Conservation (phyloP, 2,113 vertebrate species). For the Muntiacus muntjak region DNA sequence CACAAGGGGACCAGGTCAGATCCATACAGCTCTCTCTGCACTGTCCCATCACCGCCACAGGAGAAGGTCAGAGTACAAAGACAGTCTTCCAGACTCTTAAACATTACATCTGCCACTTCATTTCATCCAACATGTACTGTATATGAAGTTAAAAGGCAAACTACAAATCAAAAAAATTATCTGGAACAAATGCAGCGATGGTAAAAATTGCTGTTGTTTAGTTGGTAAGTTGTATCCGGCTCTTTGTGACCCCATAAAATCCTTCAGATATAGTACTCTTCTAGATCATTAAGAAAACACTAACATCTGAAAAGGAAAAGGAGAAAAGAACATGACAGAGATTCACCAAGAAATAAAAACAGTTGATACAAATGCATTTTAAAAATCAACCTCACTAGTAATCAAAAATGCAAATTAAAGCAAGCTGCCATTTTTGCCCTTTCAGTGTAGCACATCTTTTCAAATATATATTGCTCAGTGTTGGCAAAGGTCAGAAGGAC, state of each 20-base stretch:
- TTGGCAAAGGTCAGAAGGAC: background rate
- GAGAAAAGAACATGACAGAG: background rate
- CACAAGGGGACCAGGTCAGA: background rate
- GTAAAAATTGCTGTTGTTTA: background rate
- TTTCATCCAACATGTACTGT: background rate
- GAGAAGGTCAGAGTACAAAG: background rate
- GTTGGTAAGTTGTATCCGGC: background rate
- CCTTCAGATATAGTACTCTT: background rate
- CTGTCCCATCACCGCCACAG: fast-evolving
- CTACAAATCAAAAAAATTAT: background rate
- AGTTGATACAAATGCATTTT: background rate
- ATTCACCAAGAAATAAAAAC: background rate
- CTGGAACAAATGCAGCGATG: background rate
- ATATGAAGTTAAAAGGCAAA: background rate
- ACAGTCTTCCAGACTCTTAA: background rate
- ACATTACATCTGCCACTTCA: background rate
- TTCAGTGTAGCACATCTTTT: background rate
- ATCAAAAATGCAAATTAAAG: background rate
- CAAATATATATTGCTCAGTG: background rate
- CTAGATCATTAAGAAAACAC: background rate
- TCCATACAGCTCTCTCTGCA: background rate
- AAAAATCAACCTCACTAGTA: background rate
- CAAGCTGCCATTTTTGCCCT: background rate
- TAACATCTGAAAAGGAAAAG: background rate
- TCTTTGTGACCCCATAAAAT: background rate